phyloP scores from a whole-genome alignment of 2,888 invertebrate species.

The Luperina testacea region DNA sequence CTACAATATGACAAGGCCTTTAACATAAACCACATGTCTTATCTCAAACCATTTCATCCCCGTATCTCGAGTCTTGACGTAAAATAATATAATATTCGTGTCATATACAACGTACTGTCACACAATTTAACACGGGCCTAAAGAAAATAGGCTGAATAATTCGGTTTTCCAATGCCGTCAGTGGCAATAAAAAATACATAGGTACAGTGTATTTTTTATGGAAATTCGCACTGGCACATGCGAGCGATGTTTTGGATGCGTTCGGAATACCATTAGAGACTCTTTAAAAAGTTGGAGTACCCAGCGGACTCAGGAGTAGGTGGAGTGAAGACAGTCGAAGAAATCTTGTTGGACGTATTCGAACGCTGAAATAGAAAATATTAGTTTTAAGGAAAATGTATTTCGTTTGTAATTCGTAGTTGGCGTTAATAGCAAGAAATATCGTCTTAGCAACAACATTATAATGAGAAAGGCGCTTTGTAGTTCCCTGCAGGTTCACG shows the following conservation, averaged over 20 bases:
- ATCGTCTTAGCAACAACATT: constrained; percentile 12
- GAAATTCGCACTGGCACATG: constrained; percentile 73
- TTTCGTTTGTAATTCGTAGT: not conserved
- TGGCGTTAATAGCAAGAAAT: constrained; percentile 31
- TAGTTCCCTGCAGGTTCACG: not conserved
- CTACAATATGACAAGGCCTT: constrained; percentile 31
- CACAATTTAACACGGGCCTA: constrained; percentile 45
- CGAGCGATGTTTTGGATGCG: constrained; percentile 65
- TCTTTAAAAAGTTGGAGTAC: constrained; percentile 88
- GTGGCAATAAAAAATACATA: constrained; percentile 41
- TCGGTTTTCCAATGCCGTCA: constrained; percentile 41
- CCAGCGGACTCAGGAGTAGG: constrained; percentile 87
- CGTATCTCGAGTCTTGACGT: constrained; percentile 31
- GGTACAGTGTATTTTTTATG: constrained; percentile 29
- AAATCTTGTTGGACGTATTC: constrained; percentile 85
- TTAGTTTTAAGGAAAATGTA: not conserved
- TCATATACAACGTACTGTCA: constrained; percentile 39
- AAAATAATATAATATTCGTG: constrained; percentile 56
- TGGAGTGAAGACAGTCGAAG: constrained; percentile 86
- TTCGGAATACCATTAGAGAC: constrained; percentile 83
- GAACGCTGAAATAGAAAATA: constrained; percentile 79
- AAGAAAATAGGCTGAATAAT: constrained; percentile 55
- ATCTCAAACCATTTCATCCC: constrained; percentile 45
- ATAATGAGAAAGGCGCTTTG: constrained; percentile 37
- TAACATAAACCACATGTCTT: constrained; percentile 53